Evolutionary conservation across 2,797 vertebrate genomes (phyloP).

Genomic region (Poliocrania exsul): DNA sequence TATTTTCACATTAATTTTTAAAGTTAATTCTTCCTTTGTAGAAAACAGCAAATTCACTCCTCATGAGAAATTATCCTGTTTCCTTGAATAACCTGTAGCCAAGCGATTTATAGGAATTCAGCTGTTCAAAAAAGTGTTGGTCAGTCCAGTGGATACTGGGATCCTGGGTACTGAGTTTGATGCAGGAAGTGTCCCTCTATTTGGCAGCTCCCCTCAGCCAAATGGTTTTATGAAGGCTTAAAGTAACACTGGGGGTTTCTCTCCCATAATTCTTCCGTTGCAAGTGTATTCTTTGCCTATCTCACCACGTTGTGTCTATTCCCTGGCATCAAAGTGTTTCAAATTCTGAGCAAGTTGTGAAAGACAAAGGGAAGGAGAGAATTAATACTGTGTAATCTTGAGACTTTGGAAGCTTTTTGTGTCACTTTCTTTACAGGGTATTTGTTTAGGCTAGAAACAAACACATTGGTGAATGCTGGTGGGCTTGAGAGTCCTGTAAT

Average conservation of each 20-base stretch:
- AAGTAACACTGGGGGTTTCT: not conserved
- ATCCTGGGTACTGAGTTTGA: not conserved
- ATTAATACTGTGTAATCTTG: not conserved
- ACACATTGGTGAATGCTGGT: not conserved
- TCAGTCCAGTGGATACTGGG: not conserved
- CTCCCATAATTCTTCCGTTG: not conserved
- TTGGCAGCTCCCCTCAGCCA: not conserved
- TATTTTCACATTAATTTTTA: conserved; percentile 6
- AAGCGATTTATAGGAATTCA: not conserved
- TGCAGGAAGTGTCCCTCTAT: not conserved
- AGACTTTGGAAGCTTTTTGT: not conserved
- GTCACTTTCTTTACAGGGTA: not conserved
- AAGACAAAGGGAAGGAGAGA: not conserved
- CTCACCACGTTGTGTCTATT: not conserved
- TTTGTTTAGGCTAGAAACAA: not conserved
- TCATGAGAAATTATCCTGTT: not conserved
- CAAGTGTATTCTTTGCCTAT: not conserved
- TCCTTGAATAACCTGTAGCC: not conserved
- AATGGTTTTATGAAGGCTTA: not conserved
- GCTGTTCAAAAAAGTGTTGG: not conserved
- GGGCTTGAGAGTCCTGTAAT: not conserved
- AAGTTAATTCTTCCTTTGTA: conserved; percentile 18
- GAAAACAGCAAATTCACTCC: not conserved
- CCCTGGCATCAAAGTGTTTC: not conserved
- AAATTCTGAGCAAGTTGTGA: not conserved